Evolutionary conservation across 2,797 vertebrate species (phyloP), one percentile per base, ranked within the genome.

Genomic region (Thalassophryne amazonica): DNA sequence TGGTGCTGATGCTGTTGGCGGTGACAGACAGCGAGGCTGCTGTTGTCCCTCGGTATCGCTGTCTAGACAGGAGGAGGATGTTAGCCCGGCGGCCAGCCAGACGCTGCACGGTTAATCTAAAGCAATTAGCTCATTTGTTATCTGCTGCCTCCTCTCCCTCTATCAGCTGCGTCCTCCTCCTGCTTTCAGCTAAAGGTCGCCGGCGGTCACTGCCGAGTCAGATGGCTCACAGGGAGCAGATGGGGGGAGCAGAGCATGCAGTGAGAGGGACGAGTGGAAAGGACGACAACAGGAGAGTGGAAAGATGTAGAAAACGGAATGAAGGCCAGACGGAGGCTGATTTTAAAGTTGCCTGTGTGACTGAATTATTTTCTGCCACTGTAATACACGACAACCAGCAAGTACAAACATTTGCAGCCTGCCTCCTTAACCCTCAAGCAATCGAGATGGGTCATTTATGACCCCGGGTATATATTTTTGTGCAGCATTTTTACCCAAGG

Each of bases 61-160:
- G 77, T 81, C 78, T 78, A 80, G 78, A 81, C 76, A 68, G 71
- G 51, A 66, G 70, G 46, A 65, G 75, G 69, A 72, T 39, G 57
- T 3, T 24, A 52, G 70, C 70, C 73, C 45, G 41, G 56, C 68
- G 63, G 75, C 59, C 70, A 64, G 54, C 52, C 73, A 78, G 67
- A 63, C 73, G 68, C 76, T 78, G 54, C 56, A 74, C 21, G 74
- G 57, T 73, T 82, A 75, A 84, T 80, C 77, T 66, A 36, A 80
- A 79, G 73, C 79, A 85, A 83, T 85, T 83, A 80, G 77, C 75
- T 85, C 77, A 76, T 85, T 77, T 83, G 75, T 85, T 80, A 79
- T 73, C 64, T 58, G 4, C 53, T 66, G 75, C 69, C 70, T 76
- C 72, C 67, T 61, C 73, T 48, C 51, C 22, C 34, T 78, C 72